These are phyloP conservation scores for Bellardia bayeri DNA, from an alignment of 2,888 invertebrate genomes.

Conservation along the genomic window DNA sequence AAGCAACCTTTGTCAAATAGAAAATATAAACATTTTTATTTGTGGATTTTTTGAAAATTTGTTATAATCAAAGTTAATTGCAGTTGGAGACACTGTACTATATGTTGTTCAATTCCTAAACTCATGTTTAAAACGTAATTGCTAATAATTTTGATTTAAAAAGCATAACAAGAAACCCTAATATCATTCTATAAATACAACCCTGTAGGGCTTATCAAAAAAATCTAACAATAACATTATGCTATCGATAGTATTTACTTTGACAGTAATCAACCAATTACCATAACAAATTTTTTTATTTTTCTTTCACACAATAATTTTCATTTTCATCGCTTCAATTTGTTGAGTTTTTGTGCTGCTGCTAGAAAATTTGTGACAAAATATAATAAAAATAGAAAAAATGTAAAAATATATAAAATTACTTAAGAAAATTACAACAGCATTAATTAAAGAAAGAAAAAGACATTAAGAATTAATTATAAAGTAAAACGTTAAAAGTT, in stretches of 20 bases:
- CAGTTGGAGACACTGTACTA: too few relatives aligned
- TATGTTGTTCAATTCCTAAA: too few relatives aligned
- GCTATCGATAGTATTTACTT: conserved; percentile 52
- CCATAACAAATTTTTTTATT: conserved; percentile 51
- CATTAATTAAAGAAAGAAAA: background rate
- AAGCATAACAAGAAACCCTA: background rate
- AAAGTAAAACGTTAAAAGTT: conserved; percentile 7
- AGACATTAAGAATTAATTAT: background rate
- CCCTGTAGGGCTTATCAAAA: background rate
- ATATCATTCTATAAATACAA: background rate
- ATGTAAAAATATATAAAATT: conserved; percentile 36
- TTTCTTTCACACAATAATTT: conserved; percentile 61
- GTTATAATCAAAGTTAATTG: too few relatives aligned
- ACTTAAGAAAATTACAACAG: conserved; percentile 8
- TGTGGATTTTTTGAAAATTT: too few relatives aligned
- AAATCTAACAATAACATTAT: background rate
- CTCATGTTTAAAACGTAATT: too few relatives aligned
- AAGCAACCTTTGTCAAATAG: too few relatives aligned
- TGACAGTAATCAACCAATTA: conserved; percentile 17
- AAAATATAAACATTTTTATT: too few relatives aligned
- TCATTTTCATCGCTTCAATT: conserved; percentile 59
- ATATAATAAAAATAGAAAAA: conserved; percentile 42
- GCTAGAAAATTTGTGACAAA: conserved; percentile 50
- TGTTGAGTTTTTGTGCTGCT: conserved; percentile 55
- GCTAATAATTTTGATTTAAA: too few relatives aligned